A percentile compares a stretch with the other conserved stretches of the same genome.
Evolutionary conservation across 2,797 vertebrate genomes (phyloP).

Genomic region (Darevskia nairensis): DNA sequence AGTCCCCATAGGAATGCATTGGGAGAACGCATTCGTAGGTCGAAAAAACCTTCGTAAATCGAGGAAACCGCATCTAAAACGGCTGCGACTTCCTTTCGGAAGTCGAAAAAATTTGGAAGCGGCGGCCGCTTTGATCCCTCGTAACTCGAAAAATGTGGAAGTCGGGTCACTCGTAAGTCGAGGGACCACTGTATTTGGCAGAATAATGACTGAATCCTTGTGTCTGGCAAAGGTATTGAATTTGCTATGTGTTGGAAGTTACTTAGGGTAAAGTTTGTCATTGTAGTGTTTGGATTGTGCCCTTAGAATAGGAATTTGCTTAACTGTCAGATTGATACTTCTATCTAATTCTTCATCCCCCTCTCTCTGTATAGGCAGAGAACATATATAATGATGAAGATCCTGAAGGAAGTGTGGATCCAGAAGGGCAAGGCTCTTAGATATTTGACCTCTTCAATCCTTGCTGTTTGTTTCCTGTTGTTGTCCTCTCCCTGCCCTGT

Average conservation of each 20-base stretch:
- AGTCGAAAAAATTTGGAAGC: no score
- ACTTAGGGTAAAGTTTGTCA: background rate
- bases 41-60: no score
- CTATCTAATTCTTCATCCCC: background rate
- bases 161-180: no score
- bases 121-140: no score
- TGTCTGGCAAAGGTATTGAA: background rate
- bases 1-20: no score
- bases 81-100: no score
- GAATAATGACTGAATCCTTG: background rate
- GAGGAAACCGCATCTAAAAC: no score
- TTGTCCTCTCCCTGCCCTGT: slow-evolving; percentile 66
- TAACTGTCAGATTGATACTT: background rate
- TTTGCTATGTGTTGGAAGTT: background rate
- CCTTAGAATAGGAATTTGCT: background rate
- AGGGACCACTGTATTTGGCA: background rate
- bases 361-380: slow-evolving; percentile 85
- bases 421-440: slow-evolving; percentile 92
- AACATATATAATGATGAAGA: slow-evolving; percentile 99
- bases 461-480: slow-evolving; percentile 53
- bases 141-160: no score
- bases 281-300: background rate
- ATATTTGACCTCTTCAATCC: slow-evolving; percentile 45
- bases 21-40: no score
- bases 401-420: slow-evolving; percentile 93